phyloP scores from a whole-genome alignment of 2,113 vertebrate species.

The Bettongia penicillata region DNA sequence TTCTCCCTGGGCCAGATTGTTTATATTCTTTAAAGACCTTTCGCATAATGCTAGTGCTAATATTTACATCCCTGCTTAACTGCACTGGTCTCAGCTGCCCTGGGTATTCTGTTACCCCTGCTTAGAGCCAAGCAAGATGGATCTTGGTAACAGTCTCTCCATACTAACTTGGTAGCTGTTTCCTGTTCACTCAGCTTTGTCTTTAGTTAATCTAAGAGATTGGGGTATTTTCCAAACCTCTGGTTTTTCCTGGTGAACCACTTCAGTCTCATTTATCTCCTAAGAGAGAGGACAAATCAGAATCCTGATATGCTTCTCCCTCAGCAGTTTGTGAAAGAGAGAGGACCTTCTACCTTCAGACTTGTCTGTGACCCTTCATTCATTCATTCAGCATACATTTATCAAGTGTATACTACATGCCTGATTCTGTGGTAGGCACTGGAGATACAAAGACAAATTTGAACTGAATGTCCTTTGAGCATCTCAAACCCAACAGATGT shows the following conservation, averaged over 20 bases:
- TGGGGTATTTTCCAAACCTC: not conserved
- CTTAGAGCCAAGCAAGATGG: constrained; percentile 48
- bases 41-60: constrained; percentile 56
- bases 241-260: not conserved
- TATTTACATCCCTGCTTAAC: constrained; percentile 69
- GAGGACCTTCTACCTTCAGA: not conserved
- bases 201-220: constrained; percentile 12
- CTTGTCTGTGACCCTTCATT: not conserved
- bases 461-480: not conserved
- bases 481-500: not conserved
- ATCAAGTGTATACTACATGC: not conserved
- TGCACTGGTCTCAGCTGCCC: constrained; percentile 64
- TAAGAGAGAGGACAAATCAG: not conserved
- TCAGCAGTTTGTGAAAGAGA: not conserved
- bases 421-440: not conserved
- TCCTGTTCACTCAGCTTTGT: constrained; percentile 22
- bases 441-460: not conserved
- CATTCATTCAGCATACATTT: not conserved
- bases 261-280: not conserved
- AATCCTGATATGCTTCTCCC: not conserved
- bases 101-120: constrained; percentile 42
- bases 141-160: constrained; percentile 51
- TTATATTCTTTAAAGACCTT: constrained; percentile 70
- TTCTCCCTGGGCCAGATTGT: constrained; percentile 35
- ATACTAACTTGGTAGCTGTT: constrained; percentile 46